Base-by-base conservation (phyloP, 2,797 vertebrate genomes). In the Bradypodion pumilum region DNA sequence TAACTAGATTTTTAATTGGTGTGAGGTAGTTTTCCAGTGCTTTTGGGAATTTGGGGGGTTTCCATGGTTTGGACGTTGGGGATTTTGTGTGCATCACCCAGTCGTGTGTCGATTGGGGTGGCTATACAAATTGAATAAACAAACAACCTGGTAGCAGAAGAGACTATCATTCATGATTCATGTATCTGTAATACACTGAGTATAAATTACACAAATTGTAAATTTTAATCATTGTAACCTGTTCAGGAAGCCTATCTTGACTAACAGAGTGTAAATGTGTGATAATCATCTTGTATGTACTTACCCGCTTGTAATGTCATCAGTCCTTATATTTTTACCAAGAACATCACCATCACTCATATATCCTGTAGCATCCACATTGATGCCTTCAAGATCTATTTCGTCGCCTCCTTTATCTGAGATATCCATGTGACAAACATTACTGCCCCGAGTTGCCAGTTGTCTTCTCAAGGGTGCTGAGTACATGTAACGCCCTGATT, bases 281-380 rank as follows among this genome's bases (percentile, higher is more conserved):
- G 35, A 46, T 25, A 56, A 15, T 8, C 40, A 7, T 29, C 44
- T 77, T 77, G 56, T 77, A 13, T 63, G 66, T 27, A 93, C 98
- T 96, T 79, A 99, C 98, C 98, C 98, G 0, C 98, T 99, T 0
- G 97, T 97, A 91, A 99, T 96, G 42, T 99, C 98, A 4, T 99
- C 98, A 0, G 97, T 89, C 32, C 97, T 94, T 81, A 97, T 94
- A 66, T 98, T 99, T 96, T 99, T 99, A 94, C 96, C 97, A 89
- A 99, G 95, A 82, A 99, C 97, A 0, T 99, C 98, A 7, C 98
- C 98, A 0, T 99, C 98, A 0, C 98, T 99, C 98, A 99, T 99
- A 91, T 99, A 99, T 19, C 98, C 98, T 0, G 97, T 96, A 73
- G 98, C 96, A 0, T 99, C 98, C 96, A 97, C 91, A 91, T 95